Evolutionary conservation across 2,797 vertebrate genomes (phyloP).

Genomic region (Emydoidea blandingii): DNA sequence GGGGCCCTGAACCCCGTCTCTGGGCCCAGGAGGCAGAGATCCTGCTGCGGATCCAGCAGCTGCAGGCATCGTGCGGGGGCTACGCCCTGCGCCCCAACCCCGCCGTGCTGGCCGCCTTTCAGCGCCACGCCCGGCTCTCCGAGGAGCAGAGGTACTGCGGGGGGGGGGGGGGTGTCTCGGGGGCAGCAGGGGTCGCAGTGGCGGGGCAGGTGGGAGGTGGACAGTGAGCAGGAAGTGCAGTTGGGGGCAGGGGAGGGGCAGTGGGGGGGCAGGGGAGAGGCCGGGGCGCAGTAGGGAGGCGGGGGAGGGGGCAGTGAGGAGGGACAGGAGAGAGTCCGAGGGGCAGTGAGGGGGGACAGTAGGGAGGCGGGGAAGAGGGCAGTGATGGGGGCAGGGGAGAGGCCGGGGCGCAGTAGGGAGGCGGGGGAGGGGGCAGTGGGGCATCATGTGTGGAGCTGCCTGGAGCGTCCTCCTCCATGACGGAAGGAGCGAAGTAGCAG

Average conservation of each 20-base stretch:
- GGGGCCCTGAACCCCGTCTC: neutral
- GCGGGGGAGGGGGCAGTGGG: neutral
- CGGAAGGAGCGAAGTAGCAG: neutral
- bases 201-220: neutral
- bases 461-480: neutral
- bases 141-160: slow-evolving; percentile 89
- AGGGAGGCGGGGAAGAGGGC: fast-evolving
- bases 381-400: too few relatives aligned
- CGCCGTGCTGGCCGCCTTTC: slow-evolving; percentile 81
- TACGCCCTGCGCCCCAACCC: slow-evolving; percentile 80
- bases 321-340: too few relatives aligned
- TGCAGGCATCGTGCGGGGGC: slow-evolving; percentile 84
- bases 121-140: slow-evolving; percentile 79
- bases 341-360: too few relatives aligned
- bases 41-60: slow-evolving; percentile 84
- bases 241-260: too few relatives aligned
- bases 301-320: too few relatives aligned
- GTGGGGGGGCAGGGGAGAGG: too few relatives aligned
- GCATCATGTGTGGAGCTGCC: neutral
- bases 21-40: slow-evolving; percentile 87
- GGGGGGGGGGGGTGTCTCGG: neutral
- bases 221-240: neutral
- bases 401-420: too few relatives aligned
- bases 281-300: too few relatives aligned
- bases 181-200: neutral